These are phyloP conservation scores for Lagodon rhomboides DNA, from an alignment of 2,797 vertebrate genomes.

Conservation along the genomic window DNA sequence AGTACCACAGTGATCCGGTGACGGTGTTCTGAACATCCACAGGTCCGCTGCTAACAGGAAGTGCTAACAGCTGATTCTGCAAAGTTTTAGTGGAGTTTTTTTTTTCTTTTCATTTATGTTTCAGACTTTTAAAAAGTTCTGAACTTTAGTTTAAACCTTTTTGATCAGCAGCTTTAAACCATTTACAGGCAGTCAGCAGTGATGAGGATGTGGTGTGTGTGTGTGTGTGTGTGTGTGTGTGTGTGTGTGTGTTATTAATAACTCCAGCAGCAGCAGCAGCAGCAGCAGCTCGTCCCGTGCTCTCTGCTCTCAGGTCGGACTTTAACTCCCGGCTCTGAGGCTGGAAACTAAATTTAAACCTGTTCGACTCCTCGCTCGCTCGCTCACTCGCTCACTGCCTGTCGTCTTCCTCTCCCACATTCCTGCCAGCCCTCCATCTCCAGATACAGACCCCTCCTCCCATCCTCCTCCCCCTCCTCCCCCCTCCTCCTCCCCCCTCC, in stretches of 20 bases:
- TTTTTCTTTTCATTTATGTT: no score
- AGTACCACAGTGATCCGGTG: no score
- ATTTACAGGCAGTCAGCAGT: neutral
- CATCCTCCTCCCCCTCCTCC: conserved; percentile 15
- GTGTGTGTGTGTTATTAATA: conserved; percentile 23
- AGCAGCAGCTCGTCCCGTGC: neutral
- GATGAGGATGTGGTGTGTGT: conserved; percentile 16
- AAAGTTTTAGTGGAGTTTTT: no score
- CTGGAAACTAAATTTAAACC: conserved; percentile 66
- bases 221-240: neutral
- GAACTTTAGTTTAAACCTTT: neutral
- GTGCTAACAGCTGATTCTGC: no score
- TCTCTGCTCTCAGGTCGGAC: conserved; percentile 12
- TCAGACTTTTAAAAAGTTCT: no score
- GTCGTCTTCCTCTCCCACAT: conserved; percentile 63
- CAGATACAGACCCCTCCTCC: conserved; percentile 76
- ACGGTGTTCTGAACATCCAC: no score
- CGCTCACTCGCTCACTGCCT: conserved; percentile 28
- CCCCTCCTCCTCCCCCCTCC: conserved; percentile 46
- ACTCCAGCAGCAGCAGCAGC: conserved; percentile 18
- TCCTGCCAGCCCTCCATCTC: conserved; percentile 75
- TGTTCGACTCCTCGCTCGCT: no score
- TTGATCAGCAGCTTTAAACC: neutral
- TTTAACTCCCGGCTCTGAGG: neutral
- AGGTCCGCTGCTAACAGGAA: no score